Base-by-base conservation (phyloP, 2,888 invertebrate genomes). In the Panzeria rudis region DNA sequence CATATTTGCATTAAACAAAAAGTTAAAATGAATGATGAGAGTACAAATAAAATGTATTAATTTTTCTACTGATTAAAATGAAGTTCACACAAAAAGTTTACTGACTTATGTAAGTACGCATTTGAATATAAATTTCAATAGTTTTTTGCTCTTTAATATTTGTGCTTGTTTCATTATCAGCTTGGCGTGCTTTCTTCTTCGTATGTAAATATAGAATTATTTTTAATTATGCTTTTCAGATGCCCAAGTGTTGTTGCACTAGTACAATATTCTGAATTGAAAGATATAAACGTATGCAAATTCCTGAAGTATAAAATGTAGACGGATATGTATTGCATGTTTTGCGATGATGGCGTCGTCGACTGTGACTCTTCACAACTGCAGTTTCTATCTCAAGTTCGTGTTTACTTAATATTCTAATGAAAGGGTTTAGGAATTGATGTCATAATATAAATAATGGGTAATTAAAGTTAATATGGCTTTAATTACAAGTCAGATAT, bases 381-480 rank as follows among this genome's bases (percentile, higher is more conserved):
- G 76, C 35, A 54, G 44, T 59, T 66, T 54, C 54, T 66, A 54
- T 54, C 54, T n/a, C 3, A 52, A 59, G 69, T 41, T 61, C 29
- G 52, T 41, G 61, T 61, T 50, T 32, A 20, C 35, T 56, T 66
- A n/a, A 54, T 64, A 29, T 54, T 52, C 25, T 54, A 50, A 29
- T 41, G 8, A 76, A 66, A 66, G 59, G 77, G 68, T 32, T 77
- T 35, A 69, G 25, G 32, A 71, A 71, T 52, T 71, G 47, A 79
- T 84, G 56, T 75, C 75, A 79, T 79, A 75, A 75, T 79, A 79
- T 84, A 79, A 75, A 71, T 80, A 71, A 17, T 76, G 52, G 15
- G 50, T 52, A 72, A 80, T 84, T 79, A 84, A 84, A 80, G 20
- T 72, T 80, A 76, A 77, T 84, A 29, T 72, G 66, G 59, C 59